phyloP scores from a whole-genome alignment of 2,113 vertebrate genomes.

The Carollia perspicillata region DNA sequence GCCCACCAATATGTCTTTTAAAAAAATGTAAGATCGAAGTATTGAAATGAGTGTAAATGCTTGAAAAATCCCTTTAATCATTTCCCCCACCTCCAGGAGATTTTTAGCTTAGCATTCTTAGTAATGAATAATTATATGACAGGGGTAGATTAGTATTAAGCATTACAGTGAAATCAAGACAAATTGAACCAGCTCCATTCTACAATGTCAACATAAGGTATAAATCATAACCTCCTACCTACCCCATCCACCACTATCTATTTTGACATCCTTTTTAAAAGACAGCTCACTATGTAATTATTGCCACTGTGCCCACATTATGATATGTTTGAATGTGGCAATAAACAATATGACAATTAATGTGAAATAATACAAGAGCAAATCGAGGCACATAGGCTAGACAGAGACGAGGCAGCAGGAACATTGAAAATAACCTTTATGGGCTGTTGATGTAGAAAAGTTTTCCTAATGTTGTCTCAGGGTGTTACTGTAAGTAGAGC shows the following conservation, averaged over 20 bases:
- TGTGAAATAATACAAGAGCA: conserved; percentile 56
- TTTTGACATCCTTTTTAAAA: conserved; percentile 72
- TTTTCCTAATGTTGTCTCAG: conserved; percentile 19
- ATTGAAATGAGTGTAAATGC: conserved; percentile 22
- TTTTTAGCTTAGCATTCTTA: conserved; percentile 57
- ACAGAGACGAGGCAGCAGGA: conserved; percentile 38
- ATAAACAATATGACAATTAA: conserved; percentile 70
- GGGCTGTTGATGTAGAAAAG: conserved; percentile 14
- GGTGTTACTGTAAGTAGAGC: background rate
- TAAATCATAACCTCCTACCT: conserved; percentile 63
- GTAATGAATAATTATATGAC: conserved; percentile 65
- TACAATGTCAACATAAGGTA: conserved; percentile 61
- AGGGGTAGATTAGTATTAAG: conserved; percentile 26
- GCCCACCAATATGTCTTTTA: background rate
- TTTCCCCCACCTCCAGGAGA: conserved; percentile 54
- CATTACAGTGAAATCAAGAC: conserved; percentile 67
- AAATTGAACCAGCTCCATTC: conserved; percentile 59
- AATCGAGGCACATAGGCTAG: conserved; percentile 55
- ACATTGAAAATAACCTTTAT: conserved; percentile 57
- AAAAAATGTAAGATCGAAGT: conserved; percentile 16
- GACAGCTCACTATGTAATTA: conserved; percentile 74
- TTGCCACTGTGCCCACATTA: conserved; percentile 66
- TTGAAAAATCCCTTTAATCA: conserved; percentile 43
- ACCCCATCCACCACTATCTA: conserved; percentile 47
- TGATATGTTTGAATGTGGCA: conserved; percentile 48